Base-by-base conservation (phyloP, 2,113 vertebrate species). In the Girardinichthys multiradiatus region DNA sequence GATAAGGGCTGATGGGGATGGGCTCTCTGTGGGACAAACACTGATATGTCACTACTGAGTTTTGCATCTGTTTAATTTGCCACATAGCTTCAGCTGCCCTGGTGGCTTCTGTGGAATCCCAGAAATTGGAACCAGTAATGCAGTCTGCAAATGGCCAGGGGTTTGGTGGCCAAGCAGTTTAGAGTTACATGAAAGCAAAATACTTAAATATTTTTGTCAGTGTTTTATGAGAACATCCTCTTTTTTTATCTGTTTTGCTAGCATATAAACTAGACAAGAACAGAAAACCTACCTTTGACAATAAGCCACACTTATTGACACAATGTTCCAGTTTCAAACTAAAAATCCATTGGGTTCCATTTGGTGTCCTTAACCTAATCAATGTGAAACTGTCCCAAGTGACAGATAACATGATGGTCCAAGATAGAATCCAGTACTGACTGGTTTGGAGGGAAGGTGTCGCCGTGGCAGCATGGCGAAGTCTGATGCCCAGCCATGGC, bases 1-100 rank as follows among this genome's bases (percentile, higher is more conserved):
- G 89, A 91, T 90, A 84, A 75, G 80, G 72, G 86, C 90, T 89
- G 91, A 90, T 89, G 86, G 76, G 77, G 70, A 69, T 35, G 70
- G 85, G 70, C 73, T 89, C 85, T 86, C 86, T 74, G 74, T 80
- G 82, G 88, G 86, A 89, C 78, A 85, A 85, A 87, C 83, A 86
- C 77, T 29, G 82, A 72, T 72, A 83, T 81, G 77, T 33, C 81
- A 70, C 81, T 59, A 60, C 69, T 79, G 82, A 84, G 74, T 72
- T 81, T 71, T 82, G 73, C 51, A 61, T 70, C 67, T 65, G 74
- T 87, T 84, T 79, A 83, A 68, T 84, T 89, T 76, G 83, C 71
- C 74, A 78, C 79, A 71, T 68, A 17, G 85, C 76, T 57, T 68
- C 0, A 70, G 76, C 69, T 57, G 74, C 74, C 37, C 66, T 30